A percentile compares a stretch with the other conserved stretches of the same genome.
Conservation (phyloP, 2,888 invertebrate genomes). For the Volucella inflata region DNA sequence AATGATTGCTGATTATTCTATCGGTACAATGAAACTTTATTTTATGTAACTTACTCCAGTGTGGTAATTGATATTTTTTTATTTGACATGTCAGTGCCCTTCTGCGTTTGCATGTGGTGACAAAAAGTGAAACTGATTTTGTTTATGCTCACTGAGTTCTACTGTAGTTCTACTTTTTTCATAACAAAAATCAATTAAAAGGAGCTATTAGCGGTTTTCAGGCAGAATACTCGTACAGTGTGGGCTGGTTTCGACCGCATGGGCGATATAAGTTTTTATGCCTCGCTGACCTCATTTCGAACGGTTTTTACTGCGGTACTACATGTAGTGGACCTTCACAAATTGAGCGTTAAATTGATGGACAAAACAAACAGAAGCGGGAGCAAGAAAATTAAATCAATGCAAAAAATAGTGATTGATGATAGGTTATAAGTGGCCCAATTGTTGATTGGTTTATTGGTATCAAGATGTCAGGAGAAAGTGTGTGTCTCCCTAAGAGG, state of each 20-base stretch:
- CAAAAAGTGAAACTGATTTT: constrained; percentile 25
- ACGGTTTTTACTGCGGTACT: neutral
- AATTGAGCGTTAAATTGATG: constrained; percentile 52
- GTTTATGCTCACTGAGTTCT: neutral
- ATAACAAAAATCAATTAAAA: constrained; percentile 4
- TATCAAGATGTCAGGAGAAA: no score
- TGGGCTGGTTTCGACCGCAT: neutral
- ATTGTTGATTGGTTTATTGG: no score
- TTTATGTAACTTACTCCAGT: neutral
- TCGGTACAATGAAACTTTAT: no score
- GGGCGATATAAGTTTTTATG: constrained; percentile 29
- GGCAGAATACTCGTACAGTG: neutral
- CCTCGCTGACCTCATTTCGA: constrained; percentile 25
- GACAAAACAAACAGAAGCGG: neutral
- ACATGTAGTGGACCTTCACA: constrained; percentile 1
- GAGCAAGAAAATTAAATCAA: neutral
- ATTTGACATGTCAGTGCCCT: neutral
- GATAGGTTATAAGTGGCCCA: no score
- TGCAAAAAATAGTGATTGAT: neutral
- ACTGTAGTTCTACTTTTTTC: neutral
- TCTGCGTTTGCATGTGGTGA: neutral
- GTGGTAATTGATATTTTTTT: neutral
- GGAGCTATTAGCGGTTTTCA: constrained; percentile 16
- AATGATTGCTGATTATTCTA: no score
- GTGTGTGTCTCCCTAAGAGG: no score